Conservation (phyloP, 2,888 invertebrate species). For the Eulithis prunata region DNA sequence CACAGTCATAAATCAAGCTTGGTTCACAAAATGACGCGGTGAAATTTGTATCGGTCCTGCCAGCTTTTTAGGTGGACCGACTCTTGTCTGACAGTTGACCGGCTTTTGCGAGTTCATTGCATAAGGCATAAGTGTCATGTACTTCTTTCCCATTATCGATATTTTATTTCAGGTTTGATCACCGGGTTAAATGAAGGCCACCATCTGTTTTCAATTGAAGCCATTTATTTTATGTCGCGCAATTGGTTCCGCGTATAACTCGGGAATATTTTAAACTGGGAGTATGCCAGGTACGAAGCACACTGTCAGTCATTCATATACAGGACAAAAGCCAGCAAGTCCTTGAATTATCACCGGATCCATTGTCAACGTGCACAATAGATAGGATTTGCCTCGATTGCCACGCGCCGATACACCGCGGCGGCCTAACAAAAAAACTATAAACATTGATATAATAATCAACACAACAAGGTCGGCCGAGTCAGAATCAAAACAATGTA, state of each 20-base stretch:
- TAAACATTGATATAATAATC: conserved; percentile 44
- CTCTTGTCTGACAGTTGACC: not conserved
- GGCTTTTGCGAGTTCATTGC: conserved; percentile 17
- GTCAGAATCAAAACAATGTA: conserved; percentile 23
- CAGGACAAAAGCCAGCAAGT: conserved; percentile 68
- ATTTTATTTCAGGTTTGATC: conserved; percentile 19
- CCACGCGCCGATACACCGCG: conserved; percentile 64
- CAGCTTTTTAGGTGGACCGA: conserved; percentile 35
- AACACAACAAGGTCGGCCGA: conserved; percentile 45
- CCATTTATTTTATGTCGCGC: conserved; percentile 3
- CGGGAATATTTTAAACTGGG: conserved; percentile 35
- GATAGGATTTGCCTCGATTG: conserved; percentile 74
- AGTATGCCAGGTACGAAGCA: conserved; percentile 46
- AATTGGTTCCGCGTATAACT: conserved; percentile 13
- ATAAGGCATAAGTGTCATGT: not conserved
- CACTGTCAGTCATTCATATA: conserved; percentile 45
- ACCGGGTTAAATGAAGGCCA: conserved; percentile 2
- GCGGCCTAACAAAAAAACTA: conserved; percentile 38
- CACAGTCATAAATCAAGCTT: conserved; percentile 66
- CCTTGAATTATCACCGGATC: conserved; percentile 81
- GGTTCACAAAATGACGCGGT: conserved; percentile 57
- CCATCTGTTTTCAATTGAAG: conserved; percentile 9
- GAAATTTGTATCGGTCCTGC: conserved; percentile 48
- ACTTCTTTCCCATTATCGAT: conserved; percentile 11
- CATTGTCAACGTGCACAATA: conserved; percentile 76